Percentiles rank a stretch among this genome's conserved stretches.
Evolutionary conservation across 2,113 vertebrate species (phyloP).

Genomic region (Cavia aperea): DNA sequence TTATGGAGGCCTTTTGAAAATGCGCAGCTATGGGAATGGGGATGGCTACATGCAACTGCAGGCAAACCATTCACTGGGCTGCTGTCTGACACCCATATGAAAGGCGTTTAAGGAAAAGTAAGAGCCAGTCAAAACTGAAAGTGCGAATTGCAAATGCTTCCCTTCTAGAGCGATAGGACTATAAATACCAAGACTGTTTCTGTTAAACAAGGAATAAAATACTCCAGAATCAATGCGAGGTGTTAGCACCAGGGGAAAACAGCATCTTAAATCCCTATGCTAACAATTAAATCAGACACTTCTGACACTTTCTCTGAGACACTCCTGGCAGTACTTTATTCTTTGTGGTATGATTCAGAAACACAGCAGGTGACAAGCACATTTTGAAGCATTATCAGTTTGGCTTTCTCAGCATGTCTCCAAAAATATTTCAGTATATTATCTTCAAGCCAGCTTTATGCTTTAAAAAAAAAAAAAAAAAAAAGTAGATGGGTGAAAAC

Average conservation of each 20-base stretch:
- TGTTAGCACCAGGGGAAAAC: slow-evolving; percentile 46
- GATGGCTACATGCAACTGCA: not conserved
- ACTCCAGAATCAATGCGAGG: slow-evolving; percentile 61
- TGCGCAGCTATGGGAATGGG: not conserved
- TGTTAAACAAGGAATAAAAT: slow-evolving; percentile 63
- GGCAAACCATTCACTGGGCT: slow-evolving; percentile 34
- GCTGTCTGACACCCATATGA: slow-evolving; percentile 58
- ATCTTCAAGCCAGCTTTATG: not conserved
- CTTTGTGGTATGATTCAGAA: not conserved
- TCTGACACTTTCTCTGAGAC: slow-evolving; percentile 28
- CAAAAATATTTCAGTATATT: slow-evolving; percentile 35
- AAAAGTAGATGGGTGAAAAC: slow-evolving; percentile 4
- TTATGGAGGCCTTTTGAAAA: slow-evolving; percentile 13
- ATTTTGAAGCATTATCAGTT: slow-evolving; percentile 38
- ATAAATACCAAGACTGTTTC: slow-evolving; percentile 56
- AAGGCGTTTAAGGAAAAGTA: slow-evolving; percentile 54
- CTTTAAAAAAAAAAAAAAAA: not conserved
- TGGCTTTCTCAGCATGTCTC: slow-evolving; percentile 37
- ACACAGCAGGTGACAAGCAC: slow-evolving; percentile 41
- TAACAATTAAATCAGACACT: slow-evolving; percentile 58
- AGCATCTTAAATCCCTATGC: not conserved
- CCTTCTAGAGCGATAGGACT: slow-evolving; percentile 40
- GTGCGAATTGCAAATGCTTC: slow-evolving; percentile 66
- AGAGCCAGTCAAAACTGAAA: slow-evolving; percentile 63
- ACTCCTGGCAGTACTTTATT: slow-evolving; percentile 47